These are phyloP conservation scores for Dunckerocampus dactyliophorus DNA, from an alignment of 2,113 vertebrate species.

Conservation along the genomic window DNA sequence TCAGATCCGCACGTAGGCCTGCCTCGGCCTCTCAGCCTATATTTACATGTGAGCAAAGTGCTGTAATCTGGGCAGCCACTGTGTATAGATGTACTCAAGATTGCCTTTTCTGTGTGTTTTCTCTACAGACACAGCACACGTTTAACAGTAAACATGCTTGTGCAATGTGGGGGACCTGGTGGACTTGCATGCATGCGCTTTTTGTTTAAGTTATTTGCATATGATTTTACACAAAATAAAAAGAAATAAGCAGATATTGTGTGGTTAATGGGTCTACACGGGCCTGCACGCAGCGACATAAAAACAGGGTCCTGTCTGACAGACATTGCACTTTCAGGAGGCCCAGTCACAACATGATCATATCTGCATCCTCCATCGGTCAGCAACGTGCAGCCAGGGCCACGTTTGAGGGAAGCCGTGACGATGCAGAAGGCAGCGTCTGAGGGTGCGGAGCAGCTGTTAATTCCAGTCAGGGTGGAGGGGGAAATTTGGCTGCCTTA, in stretches of 20 bases:
- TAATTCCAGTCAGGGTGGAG: conserved; percentile 33
- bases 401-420: conserved; percentile 22
- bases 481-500: conserved; percentile 35
- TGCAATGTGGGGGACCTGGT: background rate
- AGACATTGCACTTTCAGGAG: conserved; percentile 4
- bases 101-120: background rate
- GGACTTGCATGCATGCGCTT: background rate
- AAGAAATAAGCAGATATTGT: too few species aligned
- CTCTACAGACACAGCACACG: background rate
- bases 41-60: conserved; percentile 15
- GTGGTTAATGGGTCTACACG: background rate
- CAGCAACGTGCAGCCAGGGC: conserved; percentile 38
- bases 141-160: background rate
- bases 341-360: conserved; percentile 51
- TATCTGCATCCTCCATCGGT: conserved; percentile 53
- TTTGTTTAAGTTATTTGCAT: too few species aligned
- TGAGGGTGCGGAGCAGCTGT: conserved; percentile 12
- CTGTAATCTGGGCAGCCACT: background rate
- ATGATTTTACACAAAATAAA: too few species aligned
- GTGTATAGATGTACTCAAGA: conserved; percentile 17
- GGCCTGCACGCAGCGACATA: conserved; percentile 11
- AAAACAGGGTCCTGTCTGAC: conserved; percentile 26
- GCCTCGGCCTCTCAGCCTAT: conserved; percentile 2
- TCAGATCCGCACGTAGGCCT: conserved; percentile 47
- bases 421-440: conserved; percentile 17